These are phyloP conservation scores for Theretra japonica DNA, from an alignment of 2,888 invertebrate species.

Conservation along the genomic window DNA sequence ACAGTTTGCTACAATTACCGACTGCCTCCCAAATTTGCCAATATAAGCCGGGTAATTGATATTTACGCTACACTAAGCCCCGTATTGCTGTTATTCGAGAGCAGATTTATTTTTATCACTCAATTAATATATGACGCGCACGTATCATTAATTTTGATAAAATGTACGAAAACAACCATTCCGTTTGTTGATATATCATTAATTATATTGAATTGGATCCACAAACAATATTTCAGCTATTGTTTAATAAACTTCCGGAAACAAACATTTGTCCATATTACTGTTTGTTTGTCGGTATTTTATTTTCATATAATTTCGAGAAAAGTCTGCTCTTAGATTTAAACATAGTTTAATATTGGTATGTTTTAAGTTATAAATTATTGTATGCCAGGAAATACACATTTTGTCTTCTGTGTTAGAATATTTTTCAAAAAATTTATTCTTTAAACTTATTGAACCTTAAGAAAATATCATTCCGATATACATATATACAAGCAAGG, in stretches of 20 bases:
- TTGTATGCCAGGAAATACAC: too few species aligned
- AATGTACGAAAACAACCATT: constrained; percentile 15
- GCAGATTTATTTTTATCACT: constrained; percentile 61
- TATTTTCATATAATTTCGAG: too few species aligned
- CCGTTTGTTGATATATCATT: constrained; percentile 12
- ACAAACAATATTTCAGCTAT: neutral
- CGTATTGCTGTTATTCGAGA: constrained; percentile 52
- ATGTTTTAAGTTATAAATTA: too few species aligned
- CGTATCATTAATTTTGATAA: constrained; percentile 28
- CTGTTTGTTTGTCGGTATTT: neutral
- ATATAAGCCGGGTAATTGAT: constrained; percentile 75
- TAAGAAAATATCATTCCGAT: too few species aligned
- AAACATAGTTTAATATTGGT: too few species aligned
- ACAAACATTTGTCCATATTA: neutral
- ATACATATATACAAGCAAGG: too few species aligned
- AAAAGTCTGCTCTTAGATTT: too few species aligned
- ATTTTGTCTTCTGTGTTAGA: too few species aligned
- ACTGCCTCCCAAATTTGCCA: constrained; percentile 65
- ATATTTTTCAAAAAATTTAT: too few species aligned
- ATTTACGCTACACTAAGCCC: constrained; percentile 76
- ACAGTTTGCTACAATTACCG: constrained; percentile 63
- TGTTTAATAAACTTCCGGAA: neutral
- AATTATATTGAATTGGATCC: neutral
- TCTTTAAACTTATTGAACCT: too few species aligned
- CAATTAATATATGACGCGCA: constrained; percentile 53